phyloP scores from a whole-genome alignment of 92 coral and sea anemone species.

The Galaxea fascicularis region DNA sequence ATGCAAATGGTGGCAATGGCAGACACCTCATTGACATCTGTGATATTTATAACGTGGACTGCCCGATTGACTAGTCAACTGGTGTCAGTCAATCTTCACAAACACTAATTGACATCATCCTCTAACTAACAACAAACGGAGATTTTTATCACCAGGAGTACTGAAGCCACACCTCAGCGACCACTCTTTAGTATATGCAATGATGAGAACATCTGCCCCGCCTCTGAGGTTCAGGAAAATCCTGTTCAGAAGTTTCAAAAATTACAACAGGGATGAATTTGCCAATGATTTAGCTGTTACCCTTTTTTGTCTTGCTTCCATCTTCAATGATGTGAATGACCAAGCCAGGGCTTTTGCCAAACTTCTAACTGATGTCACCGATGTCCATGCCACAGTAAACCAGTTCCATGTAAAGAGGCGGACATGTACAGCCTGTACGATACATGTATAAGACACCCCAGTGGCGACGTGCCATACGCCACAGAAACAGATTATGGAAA shows the following conservation, averaged over 20 bases:
- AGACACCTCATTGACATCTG: constrained; percentile 39
- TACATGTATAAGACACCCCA: constrained; percentile 54
- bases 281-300: constrained; percentile 28
- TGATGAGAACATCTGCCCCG: constrained; percentile 33
- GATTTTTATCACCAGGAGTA: constrained; percentile 53
- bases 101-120: constrained; percentile 48
- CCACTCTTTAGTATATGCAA: constrained; percentile 42
- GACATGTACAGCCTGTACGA: no score
- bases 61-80: constrained; percentile 48
- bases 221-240: constrained; percentile 43
- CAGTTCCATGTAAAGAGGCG: constrained; percentile 55
- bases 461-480: constrained; percentile 59
- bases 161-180: constrained; percentile 56
- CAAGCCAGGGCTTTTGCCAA: constrained; percentile 40
- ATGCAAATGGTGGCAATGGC: constrained; percentile 10
- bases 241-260: constrained; percentile 25
- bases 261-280: constrained; percentile 43
- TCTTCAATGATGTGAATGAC: constrained; percentile 62
- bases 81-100: constrained; percentile 20
- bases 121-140: constrained; percentile 32
- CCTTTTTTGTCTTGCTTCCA: constrained; percentile 51
- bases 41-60: constrained; percentile 47
- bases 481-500: constrained; percentile 53
- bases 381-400: constrained; percentile 66
- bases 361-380: constrained; percentile 45